Evolutionary conservation across 1,140 invertebrate genomes (phyloP).

Genomic region (Bombus soroeensis): DNA sequence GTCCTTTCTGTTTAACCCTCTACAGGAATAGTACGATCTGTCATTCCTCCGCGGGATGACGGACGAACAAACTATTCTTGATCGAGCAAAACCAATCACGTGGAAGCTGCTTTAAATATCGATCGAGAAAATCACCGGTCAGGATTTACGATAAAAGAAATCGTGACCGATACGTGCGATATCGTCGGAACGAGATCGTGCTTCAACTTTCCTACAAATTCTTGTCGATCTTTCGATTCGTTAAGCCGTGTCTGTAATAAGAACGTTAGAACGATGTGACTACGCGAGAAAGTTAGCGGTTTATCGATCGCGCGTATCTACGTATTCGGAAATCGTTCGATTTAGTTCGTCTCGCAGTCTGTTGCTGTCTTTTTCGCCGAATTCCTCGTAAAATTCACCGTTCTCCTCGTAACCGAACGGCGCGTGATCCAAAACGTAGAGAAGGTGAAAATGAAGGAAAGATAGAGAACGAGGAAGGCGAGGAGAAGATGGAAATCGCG

Average conservation of each 20-base stretch:
- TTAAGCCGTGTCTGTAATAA: no score
- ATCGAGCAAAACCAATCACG: conserved; percentile 33
- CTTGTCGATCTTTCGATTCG: no score
- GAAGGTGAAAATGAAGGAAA: not conserved
- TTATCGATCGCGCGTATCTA: not conserved
- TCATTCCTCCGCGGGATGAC: conserved; percentile 49
- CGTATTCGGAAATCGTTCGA: no score
- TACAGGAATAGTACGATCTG: conserved; percentile 50
- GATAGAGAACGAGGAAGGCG: not conserved
- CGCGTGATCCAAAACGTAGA: no score
- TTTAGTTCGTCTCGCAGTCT: not conserved
- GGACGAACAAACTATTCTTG: conserved; percentile 50
- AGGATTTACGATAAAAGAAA: not conserved
- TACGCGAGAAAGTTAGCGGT: no score
- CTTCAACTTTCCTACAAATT: not conserved
- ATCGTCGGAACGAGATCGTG: not conserved
- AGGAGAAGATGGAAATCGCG: not conserved
- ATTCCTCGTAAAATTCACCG: no score
- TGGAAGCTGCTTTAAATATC: conserved; percentile 36
- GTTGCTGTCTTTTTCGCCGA: not conserved
- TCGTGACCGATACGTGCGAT: not conserved
- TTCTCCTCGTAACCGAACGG: not conserved
- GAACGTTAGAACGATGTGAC: no score
- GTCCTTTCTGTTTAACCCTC: conserved; percentile 17
- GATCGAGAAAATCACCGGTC: no score